phyloP scores from a whole-genome alignment of 2,113 vertebrate species.

The Varanus komodoensis region DNA sequence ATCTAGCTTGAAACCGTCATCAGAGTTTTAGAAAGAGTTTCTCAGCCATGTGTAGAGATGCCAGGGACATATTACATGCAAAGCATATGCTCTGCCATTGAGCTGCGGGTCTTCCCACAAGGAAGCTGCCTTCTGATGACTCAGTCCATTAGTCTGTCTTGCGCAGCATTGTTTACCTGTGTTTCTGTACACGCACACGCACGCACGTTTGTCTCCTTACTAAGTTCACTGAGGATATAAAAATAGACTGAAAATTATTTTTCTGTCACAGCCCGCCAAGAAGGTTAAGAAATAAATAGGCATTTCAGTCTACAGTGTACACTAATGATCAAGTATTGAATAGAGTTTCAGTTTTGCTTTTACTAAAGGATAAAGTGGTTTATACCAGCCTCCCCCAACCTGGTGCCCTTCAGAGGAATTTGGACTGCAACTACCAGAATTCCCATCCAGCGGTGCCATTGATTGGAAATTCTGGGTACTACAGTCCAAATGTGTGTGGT shows the following conservation, averaged over 20 bases:
- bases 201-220: neutral
- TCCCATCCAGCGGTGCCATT: too few species aligned
- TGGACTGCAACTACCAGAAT: too few species aligned
- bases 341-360: slow-evolving; percentile 27
- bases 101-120: neutral
- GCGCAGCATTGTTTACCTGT: neutral
- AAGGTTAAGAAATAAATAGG: too few species aligned
- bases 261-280: neutral
- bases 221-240: neutral
- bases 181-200: neutral
- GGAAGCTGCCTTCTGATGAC: neutral
- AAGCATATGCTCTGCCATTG: neutral
- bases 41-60: neutral
- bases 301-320: slow-evolving; percentile 3
- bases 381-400: neutral
- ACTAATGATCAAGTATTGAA: slow-evolving; percentile 13
- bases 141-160: neutral
- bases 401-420: too few species aligned
- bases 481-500: too few species aligned
- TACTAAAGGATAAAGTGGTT: neutral
- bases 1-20: neutral
- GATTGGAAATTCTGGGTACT: too few species aligned
- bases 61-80: neutral
- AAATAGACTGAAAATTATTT: neutral
- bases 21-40: neutral